Base-by-base conservation (phyloP, 2,888 invertebrate species). In the Cryptocephalus moraei region DNA sequence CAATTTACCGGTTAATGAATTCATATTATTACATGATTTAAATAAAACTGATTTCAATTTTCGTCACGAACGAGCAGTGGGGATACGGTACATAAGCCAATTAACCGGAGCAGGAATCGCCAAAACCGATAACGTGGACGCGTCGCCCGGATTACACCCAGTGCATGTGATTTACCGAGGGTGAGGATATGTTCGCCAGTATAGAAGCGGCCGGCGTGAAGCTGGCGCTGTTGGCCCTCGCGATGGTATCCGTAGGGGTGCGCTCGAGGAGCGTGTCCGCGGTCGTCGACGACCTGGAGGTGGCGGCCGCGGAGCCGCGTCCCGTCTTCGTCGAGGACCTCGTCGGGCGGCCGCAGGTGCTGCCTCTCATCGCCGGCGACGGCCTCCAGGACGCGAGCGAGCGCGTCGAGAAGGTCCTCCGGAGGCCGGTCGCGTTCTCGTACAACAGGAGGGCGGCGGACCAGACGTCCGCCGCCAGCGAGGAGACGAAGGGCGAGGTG, bases 401-500 rank as follows among this genome's bases (percentile, higher is more conserved):
- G 56, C 60, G 59, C 52, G 54, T 63, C 22, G 64, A 65, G 48
- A 68, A 67, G 53, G 48, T 64, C 32, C 52, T 68, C 9, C 54
- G 56, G 32, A 59, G 54, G 36, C 68, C 66, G 10, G n/a, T 63
- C 13, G 58, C 62, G 1, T 67, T 66, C 51, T 62, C 64, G 1
- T 65, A 60, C 44, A 62, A 61, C 49, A 31, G 42, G 10, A 44
- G 36, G 11, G 49, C 52, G 4, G 22, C 22, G 22, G 45, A 47
- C 32, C 41, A 54, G 39, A 44, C 49, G 13, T 41, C 45, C 9
- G 38, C 39, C 14, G 44, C 46, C 2, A 36, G 47, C 1, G 32
- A 43, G 11, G 12, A 22, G 4, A 41, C 39, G 39, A 45, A 46
- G 14, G 43, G 42, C 6, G 46, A 45, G 32, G 41, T 45, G 31